Evolutionary conservation across 1,140 invertebrate genomes (phyloP).

Genomic region (Venturia canescens): DNA sequence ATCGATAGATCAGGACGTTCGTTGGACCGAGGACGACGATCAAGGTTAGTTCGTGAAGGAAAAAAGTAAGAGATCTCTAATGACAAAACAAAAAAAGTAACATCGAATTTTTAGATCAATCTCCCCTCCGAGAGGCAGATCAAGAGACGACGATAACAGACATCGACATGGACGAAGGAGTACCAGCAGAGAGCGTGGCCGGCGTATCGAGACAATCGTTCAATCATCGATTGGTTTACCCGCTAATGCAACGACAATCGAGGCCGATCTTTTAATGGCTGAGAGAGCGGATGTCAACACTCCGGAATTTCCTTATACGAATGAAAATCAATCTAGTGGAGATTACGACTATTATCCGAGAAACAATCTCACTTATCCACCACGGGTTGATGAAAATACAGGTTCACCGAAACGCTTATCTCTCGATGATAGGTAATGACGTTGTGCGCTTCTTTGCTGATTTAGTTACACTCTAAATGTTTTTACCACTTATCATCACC

Average conservation of each 20-base stretch:
- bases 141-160: slow-evolving; percentile 56
- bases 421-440: slow-evolving; percentile 74
- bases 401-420: slow-evolving; percentile 74
- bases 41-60: slow-evolving; percentile 56
- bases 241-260: slow-evolving; percentile 54
- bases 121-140: slow-evolving; percentile 61
- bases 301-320: slow-evolving; percentile 63
- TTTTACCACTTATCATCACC: neutral
- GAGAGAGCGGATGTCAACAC: slow-evolving; percentile 56
- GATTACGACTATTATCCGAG: slow-evolving; percentile 72
- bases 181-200: slow-evolving; percentile 61
- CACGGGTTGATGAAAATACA: slow-evolving; percentile 68
- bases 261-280: slow-evolving; percentile 60
- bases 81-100: neutral
- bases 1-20: slow-evolving; percentile 51
- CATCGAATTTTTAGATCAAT: slow-evolving; percentile 63
- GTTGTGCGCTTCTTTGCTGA: neutral
- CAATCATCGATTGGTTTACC: slow-evolving; percentile 64
- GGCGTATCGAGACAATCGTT: slow-evolving; percentile 73
- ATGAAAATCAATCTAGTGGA: slow-evolving; percentile 60
- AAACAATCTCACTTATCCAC: slow-evolving; percentile 74
- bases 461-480: neutral
- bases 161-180: slow-evolving; percentile 55
- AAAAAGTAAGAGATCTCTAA: neutral
- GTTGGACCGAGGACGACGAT: slow-evolving; percentile 52